Base-by-base conservation (phyloP, 2,888 invertebrate genomes). In the Seira musarum region DNA sequence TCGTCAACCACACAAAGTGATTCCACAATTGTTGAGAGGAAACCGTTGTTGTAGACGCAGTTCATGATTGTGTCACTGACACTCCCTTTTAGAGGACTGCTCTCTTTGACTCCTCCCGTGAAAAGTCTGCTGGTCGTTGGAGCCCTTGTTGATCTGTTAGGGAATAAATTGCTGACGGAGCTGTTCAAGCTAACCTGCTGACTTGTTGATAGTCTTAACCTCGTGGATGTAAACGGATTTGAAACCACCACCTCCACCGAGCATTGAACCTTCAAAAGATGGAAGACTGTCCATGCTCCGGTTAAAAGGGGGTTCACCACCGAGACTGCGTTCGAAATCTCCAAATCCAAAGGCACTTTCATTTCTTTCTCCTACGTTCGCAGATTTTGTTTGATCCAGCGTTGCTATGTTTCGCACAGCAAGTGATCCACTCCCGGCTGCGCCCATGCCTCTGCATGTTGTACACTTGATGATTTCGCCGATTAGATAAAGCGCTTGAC, bases 391-490 rank as follows among this genome's bases (percentile, higher is more conserved):
- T n/a, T n/a, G 6, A 40, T 40, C 40, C 40, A 40, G 13, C 40
- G 13, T 13, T 13, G 40, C 6, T 40, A 8, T 6, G 13, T 40
- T 40, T 13, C 13, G 6, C 40, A 40, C n/a, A n/a, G n/a, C n/a
- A n/a, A n/a, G n/a, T n/a, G 13, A n/a, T 8, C 63, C 64, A 46
- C 8, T 49, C 1, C 63, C 81, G 1, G 35, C 57, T 13, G 81
- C 85, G 19, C 83, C 83, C 2, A 85, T 64, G 24, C 84, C 85
- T 46, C 76, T 71, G 8, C 73, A 68, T 1, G 78, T 82, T 10
- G 82, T 81, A 68, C 83, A 81, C 17, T 82, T 73, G 24, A 86
- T 82, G 25, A 87, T 85, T 79, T 87, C 87, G 1, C 85, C 85
- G 71, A 86, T 74, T n/a, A 87, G 64, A 60, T 84, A 84, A 79